phyloP scores from a whole-genome alignment of 1,140 invertebrate genomes.

The Solen grandis region DNA sequence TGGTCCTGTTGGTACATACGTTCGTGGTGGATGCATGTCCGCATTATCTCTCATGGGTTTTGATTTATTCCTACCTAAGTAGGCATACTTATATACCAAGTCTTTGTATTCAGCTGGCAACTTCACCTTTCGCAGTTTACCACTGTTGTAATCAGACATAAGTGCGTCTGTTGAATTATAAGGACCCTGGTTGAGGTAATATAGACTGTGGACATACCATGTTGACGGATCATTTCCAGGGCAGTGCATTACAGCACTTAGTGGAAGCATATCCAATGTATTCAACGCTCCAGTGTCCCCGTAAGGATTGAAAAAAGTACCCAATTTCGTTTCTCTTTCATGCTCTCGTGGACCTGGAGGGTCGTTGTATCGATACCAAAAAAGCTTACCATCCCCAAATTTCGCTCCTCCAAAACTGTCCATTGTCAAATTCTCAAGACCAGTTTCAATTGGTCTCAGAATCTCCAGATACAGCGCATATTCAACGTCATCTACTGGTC shows the following conservation, averaged over 20 bases:
- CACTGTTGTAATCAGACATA: conserved; percentile 45
- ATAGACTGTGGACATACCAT: conserved; percentile 58
- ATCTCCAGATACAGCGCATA: conserved; percentile 39
- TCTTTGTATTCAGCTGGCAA: conserved; percentile 45
- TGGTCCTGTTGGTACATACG: conserved; percentile 64
- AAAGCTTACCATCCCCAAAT: conserved; percentile 51
- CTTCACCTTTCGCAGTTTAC: conserved; percentile 47
- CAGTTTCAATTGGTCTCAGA: conserved; percentile 25
- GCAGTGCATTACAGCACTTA: conserved; percentile 61
- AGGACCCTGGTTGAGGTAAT: conserved; percentile 61
- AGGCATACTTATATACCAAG: conserved; percentile 38
- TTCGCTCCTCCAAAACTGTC: conserved; percentile 67
- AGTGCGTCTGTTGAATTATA: conserved; percentile 60
- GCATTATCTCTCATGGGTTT: conserved; percentile 48
- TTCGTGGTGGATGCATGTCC: conserved; percentile 48
- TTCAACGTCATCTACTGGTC: conserved; percentile 63
- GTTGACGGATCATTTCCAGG: conserved; percentile 50
- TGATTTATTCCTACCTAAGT: conserved; percentile 33
- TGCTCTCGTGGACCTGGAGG: conserved; percentile 54
- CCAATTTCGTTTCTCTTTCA: conserved; percentile 58
- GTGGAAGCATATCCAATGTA: conserved; percentile 59
- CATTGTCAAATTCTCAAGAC: conserved; percentile 48
- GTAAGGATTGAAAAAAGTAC: conserved; percentile 6
- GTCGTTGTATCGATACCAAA: conserved; percentile 51
- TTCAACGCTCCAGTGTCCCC: conserved; percentile 54